Conservation (phyloP, 2,888 invertebrate genomes). For the Macrostomum cliftonense region DNA sequence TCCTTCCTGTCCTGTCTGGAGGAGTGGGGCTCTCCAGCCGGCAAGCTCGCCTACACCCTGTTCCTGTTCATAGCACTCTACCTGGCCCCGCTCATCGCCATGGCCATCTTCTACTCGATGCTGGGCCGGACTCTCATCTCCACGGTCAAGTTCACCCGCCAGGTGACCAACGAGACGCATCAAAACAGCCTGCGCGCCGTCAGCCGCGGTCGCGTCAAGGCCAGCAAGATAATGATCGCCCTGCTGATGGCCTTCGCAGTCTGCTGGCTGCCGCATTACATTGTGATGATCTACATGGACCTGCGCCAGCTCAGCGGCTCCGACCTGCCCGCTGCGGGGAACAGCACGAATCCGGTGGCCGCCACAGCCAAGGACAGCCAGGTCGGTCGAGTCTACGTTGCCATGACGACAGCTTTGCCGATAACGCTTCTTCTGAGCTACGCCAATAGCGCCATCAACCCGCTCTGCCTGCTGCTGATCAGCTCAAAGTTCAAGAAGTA, state of each 20-base stretch:
- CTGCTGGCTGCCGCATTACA: constrained; percentile 7
- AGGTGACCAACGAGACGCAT: constrained; percentile 18
- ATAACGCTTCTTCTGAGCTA: constrained; percentile 47
- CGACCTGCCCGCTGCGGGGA: too few species aligned
- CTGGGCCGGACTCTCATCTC: constrained; percentile 36
- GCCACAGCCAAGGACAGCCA: too few species aligned
- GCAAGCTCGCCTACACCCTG: constrained; percentile 7
- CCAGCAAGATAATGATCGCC: constrained; percentile 1
- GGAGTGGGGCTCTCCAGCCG: not conserved
- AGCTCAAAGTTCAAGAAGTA: too few species aligned
- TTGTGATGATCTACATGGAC: constrained; percentile 5
- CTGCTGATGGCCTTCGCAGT: constrained; percentile 5
- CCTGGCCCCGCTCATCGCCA: constrained; percentile 30
- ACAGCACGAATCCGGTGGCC: too few species aligned
- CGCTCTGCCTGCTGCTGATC: constrained; percentile 21
- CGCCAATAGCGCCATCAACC: constrained; percentile 55
- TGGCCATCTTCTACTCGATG: constrained; percentile 47
- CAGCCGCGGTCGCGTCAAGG: not conserved
- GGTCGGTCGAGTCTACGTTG: too few species aligned
- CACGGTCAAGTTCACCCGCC: constrained; percentile 39
- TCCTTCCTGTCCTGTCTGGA: constrained; percentile 12
- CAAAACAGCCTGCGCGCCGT: constrained; percentile 12
- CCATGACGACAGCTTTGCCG: constrained; percentile 21
- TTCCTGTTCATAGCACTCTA: constrained; percentile 18
- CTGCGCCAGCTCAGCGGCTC: not conserved